Evolutionary conservation across 2,797 vertebrate genomes (phyloP), one percentile per base, ranked within the genome.

Genomic region (Falco naumanni): DNA sequence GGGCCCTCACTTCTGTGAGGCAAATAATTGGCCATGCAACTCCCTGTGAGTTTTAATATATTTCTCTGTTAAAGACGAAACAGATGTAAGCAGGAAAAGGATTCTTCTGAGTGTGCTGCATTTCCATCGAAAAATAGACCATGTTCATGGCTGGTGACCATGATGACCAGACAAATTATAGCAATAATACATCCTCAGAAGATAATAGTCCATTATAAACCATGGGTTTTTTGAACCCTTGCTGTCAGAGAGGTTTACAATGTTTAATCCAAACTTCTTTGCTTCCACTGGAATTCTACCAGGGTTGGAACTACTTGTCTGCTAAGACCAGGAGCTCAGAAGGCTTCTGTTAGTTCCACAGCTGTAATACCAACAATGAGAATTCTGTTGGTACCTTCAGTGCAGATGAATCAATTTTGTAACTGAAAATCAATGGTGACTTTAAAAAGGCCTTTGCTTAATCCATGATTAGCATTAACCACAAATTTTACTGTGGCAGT

Each of bases 31-130:
- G 10, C 79, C 56, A 15, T 3, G 7, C 54, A 41, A 1, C 22
- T 76, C 22, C 25, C 48, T 13, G 2, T 0, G 59, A 19, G 12
- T 39, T 66, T 39, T 9, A 5, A 0, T 64, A 4, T 39, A 2
- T 0, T 77, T 25, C 70, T 76, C 28, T 59, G 48, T 54, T 54
- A 5, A 41, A 78, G 39, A 14, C 13, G 1, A 22, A 31, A 1
- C 26, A 54, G 29, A 92, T 34, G 29, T 34, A 37, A 57, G 50
- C 33, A 59, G 47, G 41, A 48, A 48, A 43, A 72, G 65, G 48
- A 33, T 26, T 66, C 17, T 57, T 83, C 4, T 34, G 50, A 48
- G 54, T 64, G 24, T 15, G 7, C n/a, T 41, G 47, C 37, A 48
- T 89, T 76, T 31, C 69, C 83, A 0, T 72, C 22, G 45, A 2